These are phyloP conservation scores for Pongo pygmaeus DNA, from an alignment of 2,113 vertebrate species.

Conservation along the genomic window DNA sequence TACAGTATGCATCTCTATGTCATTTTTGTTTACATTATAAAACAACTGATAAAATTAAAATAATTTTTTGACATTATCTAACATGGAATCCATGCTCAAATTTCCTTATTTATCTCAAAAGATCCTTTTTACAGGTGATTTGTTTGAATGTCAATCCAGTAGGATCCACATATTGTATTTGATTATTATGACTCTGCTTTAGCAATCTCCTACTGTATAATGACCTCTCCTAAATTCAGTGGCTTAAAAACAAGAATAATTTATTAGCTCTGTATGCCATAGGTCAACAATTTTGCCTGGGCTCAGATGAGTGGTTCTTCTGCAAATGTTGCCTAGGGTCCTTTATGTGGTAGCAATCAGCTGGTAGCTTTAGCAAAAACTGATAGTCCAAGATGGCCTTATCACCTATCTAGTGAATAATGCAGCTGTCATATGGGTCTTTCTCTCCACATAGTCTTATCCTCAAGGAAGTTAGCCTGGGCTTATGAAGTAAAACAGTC, in stretches of 20 bases:
- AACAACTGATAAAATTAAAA: background rate
- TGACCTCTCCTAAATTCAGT: background rate
- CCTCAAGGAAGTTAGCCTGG: background rate
- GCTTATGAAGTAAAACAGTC: background rate
- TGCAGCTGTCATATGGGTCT: background rate
- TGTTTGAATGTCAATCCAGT: background rate
- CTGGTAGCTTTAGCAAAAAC: background rate
- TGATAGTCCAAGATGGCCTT: background rate
- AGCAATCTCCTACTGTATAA: background rate
- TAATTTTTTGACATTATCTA: background rate
- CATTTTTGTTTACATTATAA: background rate
- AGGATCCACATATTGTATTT: background rate
- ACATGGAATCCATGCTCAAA: background rate
- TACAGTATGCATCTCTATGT: background rate
- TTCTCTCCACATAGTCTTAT: background rate
- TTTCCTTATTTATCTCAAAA: background rate
- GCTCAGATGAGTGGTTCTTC: background rate
- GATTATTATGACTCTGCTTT: background rate
- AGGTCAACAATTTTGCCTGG: background rate
- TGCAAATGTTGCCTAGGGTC: background rate
- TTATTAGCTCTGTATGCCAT: background rate
- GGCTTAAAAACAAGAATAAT: background rate
- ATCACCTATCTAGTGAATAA: background rate
- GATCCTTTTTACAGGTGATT: background rate
- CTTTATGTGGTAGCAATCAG: background rate